Evolutionary conservation across 2,113 vertebrate species (phyloP).

Genomic region (Numida meleagris): DNA sequence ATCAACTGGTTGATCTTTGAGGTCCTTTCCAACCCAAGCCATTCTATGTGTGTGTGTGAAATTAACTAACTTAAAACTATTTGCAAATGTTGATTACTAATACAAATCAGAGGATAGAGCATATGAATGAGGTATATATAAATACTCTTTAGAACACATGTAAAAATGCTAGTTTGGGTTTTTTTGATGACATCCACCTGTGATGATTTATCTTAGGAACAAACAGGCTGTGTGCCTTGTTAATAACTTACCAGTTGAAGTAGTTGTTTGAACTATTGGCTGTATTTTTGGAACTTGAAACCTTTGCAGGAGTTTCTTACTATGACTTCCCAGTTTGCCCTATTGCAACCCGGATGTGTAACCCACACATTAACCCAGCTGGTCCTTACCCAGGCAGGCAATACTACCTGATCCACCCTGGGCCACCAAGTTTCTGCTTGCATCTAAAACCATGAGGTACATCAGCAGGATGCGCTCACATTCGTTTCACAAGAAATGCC

Average conservation of each 20-base stretch:
- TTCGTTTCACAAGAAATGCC: not conserved
- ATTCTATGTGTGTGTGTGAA: too few relatives aligned
- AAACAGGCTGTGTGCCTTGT: not conserved
- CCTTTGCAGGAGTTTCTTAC: not conserved
- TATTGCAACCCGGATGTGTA: not conserved
- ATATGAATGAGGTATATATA: not conserved
- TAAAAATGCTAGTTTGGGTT: not conserved
- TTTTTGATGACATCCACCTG: not conserved
- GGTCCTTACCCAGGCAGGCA: not conserved
- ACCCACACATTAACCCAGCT: not conserved
- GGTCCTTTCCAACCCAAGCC: too few relatives aligned
- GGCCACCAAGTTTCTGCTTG: not conserved
- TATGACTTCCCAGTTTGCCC: not conserved
- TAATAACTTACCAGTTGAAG: not conserved
- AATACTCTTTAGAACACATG: not conserved
- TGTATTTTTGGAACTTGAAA: not conserved
- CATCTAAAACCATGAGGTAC: not conserved
- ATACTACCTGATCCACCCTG: accelerated
- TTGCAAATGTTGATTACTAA: not conserved
- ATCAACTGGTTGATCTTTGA: too few relatives aligned
- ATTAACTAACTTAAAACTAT: not conserved
- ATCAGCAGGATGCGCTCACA: not conserved
- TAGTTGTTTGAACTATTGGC: not conserved
- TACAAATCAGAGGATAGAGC: not conserved
- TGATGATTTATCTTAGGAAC: not conserved